Evolutionary conservation across 2,797 vertebrate genomes (phyloP).

Genomic region (Myotis myotis): DNA sequence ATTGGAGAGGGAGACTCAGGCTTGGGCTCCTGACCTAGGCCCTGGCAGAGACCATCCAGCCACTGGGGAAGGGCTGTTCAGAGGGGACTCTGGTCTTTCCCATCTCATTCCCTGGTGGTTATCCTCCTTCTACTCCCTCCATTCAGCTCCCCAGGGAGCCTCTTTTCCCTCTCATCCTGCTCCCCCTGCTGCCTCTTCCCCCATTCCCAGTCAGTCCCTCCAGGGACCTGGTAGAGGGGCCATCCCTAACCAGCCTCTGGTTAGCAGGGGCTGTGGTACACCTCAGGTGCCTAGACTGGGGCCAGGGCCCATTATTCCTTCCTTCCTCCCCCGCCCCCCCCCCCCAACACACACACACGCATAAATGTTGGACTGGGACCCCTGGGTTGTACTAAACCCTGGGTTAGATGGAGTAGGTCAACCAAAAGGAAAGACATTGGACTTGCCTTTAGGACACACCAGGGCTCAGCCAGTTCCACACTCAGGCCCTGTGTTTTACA

Average conservation of each 20-base stretch:
- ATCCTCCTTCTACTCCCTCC: background rate
- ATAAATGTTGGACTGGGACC: background rate
- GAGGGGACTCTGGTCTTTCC: background rate
- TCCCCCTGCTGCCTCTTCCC: background rate
- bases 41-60: background rate
- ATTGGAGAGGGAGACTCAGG: background rate
- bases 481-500: background rate
- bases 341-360: background rate
- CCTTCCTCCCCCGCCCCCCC: background rate
- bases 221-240: constrained; percentile 2
- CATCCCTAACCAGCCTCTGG: background rate
- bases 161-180: background rate
- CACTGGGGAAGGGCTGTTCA: background rate
- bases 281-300: background rate
- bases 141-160: background rate
- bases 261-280: background rate
- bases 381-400: background rate
- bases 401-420: background rate
- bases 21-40: background rate
- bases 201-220: background rate
- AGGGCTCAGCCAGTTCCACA: background rate
- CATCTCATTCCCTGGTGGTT: background rate
- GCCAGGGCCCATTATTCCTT: background rate
- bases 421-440: background rate
- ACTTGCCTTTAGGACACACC: constrained; percentile 21